Conservation (phyloP, 2,888 invertebrate genomes). For the Polydesmus complanatus region DNA sequence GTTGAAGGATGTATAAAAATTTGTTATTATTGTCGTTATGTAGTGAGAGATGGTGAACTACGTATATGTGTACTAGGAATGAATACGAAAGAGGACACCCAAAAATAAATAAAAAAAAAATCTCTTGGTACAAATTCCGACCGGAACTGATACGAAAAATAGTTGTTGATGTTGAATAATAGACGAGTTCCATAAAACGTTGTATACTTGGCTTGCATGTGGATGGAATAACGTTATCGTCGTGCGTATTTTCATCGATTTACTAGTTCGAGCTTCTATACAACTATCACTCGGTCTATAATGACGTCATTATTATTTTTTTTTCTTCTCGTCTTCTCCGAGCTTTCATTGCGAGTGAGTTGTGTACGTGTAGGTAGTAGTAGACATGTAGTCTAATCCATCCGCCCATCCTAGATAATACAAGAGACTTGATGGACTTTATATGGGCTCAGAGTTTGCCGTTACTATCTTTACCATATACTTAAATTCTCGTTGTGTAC, state of each 20-base stretch:
- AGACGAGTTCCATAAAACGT: not conserved
- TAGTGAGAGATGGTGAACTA: too few relatives aligned
- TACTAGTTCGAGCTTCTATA: too few relatives aligned
- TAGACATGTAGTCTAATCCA: not conserved
- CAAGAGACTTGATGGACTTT: too few relatives aligned
- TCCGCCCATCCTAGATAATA: not conserved
- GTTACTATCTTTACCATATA: too few relatives aligned
- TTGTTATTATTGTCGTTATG: too few relatives aligned
- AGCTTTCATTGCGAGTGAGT: too few relatives aligned
- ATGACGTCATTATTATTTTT: not conserved
- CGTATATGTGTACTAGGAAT: too few relatives aligned
- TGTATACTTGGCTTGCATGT: not conserved
- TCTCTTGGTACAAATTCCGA: not conserved
- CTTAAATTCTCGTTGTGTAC: too few relatives aligned
- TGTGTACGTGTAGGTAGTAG: not conserved
- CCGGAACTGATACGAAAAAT: not conserved
- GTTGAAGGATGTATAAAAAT: too few relatives aligned
- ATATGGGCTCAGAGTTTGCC: too few relatives aligned
- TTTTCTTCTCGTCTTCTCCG: too few relatives aligned
- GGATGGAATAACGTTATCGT: not conserved
- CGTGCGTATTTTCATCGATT: too few relatives aligned
- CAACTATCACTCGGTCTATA: not conserved
- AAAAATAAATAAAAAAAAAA: not conserved
- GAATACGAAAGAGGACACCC: not conserved
- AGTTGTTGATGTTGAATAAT: not conserved